These are phyloP conservation scores for Tursiops truncatus DNA, from an alignment of 2,113 vertebrate genomes.

Conservation along the genomic window DNA sequence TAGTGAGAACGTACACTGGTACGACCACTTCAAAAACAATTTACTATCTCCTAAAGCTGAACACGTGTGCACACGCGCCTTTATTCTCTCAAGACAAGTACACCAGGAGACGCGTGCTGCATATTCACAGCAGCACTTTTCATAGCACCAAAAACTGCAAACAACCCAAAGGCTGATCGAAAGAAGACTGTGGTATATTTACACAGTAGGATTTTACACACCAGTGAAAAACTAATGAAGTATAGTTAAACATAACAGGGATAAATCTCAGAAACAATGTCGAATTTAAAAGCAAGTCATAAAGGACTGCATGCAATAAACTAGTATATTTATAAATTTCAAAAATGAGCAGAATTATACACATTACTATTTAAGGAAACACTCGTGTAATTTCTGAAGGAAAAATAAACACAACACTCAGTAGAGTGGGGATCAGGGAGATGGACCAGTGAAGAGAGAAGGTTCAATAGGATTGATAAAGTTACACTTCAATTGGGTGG, in stretches of 20 bases:
- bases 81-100: not conserved
- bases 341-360: not conserved
- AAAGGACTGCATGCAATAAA: slow-evolving; percentile 15
- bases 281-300: not conserved
- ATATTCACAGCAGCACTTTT: slow-evolving; percentile 17
- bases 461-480: not conserved
- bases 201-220: slow-evolving; percentile 1
- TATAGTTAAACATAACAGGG: not conserved
- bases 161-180: not conserved
- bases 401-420: slow-evolving; percentile 39
- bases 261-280: slow-evolving; percentile 33
- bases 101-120: not conserved
- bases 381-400: not conserved
- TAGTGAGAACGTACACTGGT: not conserved
- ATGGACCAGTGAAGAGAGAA: not conserved
- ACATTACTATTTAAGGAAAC: not conserved
- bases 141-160: not conserved
- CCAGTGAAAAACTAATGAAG: slow-evolving; percentile 8
- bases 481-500: not conserved
- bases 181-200: not conserved
- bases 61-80: not conserved
- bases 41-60: slow-evolving; percentile 44
- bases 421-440: not conserved
- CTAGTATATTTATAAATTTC: not conserved
- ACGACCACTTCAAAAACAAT: slow-evolving; percentile 23